Percentiles rank a stretch among this genome's conserved stretches.
Evolutionary conservation across 2,797 vertebrate species (phyloP).

Genomic region (Hylomyscus alleni): DNA sequence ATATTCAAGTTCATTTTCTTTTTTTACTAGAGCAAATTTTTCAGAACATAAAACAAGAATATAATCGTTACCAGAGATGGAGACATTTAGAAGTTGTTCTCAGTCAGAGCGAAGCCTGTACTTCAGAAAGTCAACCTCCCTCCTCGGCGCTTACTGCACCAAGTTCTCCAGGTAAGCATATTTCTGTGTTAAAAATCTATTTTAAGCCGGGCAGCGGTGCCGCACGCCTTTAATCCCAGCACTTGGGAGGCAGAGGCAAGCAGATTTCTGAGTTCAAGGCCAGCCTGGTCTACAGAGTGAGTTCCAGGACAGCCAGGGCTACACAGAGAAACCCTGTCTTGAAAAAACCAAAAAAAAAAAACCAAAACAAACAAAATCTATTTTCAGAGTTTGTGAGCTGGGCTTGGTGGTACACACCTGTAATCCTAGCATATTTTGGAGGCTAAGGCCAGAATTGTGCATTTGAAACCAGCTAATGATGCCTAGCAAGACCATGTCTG

Average conservation of each 20-base stretch:
- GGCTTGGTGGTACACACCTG: not conserved
- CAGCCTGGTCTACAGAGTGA: no score
- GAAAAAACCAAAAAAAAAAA: no score
- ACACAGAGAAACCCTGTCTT: no score
- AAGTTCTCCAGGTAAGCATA: slow-evolving; percentile 92
- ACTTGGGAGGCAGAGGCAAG: no score
- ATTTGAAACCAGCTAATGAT: not conserved
- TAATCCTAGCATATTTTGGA: not conserved
- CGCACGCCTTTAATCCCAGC: no score
- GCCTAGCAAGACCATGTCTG: not conserved
- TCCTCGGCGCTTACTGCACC: slow-evolving; percentile 92
- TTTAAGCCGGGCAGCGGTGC: no score
- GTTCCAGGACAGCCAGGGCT: no score
- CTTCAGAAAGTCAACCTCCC: slow-evolving; percentile 91
- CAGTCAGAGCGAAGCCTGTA: slow-evolving; percentile 92
- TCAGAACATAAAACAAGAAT: slow-evolving; percentile 97
- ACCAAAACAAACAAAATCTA: no score
- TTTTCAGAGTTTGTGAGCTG: not conserved
- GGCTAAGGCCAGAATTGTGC: not conserved
- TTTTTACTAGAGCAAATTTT: slow-evolving; percentile 94
- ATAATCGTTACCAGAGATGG: slow-evolving; percentile 95
- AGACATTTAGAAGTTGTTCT: slow-evolving; percentile 96
- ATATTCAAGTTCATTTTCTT: slow-evolving; percentile 64
- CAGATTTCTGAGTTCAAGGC: no score
- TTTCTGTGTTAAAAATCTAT: not conserved